Evolutionary conservation across 2,888 invertebrate genomes (phyloP).

Genomic region (Nymphalis urticae): DNA sequence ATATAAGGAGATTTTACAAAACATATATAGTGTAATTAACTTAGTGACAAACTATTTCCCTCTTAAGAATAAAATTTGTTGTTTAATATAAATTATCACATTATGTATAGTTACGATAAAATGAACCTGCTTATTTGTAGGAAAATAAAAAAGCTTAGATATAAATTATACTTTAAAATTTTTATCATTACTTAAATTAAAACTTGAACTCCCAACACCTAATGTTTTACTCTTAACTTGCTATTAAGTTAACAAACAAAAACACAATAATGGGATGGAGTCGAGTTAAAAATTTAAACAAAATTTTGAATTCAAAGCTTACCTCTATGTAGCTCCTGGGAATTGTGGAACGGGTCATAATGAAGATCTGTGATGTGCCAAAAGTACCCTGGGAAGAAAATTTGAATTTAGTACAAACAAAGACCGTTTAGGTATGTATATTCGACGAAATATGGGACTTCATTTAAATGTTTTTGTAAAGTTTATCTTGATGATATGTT

Average conservation of each 20-base stretch:
- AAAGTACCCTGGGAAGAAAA: conserved; percentile 90
- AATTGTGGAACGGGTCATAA: conserved; percentile 88
- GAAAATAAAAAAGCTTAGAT: no score
- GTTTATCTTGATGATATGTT: background rate
- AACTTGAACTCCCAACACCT: background rate
- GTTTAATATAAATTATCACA: no score
- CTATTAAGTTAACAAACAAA: conserved; percentile 34
- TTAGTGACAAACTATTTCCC: no score
- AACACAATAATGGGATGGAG: conserved; percentile 39
- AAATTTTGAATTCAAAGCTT: conserved; percentile 53
- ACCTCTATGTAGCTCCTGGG: conserved; percentile 77
- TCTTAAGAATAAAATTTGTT: no score
- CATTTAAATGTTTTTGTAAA: conserved; percentile 18
- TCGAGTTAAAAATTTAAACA: conserved; percentile 44
- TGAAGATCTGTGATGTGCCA: conserved; percentile 98
- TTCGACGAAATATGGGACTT: background rate
- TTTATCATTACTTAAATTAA: conserved; percentile 19
- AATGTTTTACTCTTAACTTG: background rate
- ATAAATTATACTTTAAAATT: background rate
- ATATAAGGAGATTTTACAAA: no score
- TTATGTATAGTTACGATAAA: no score
- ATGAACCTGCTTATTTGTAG: no score
- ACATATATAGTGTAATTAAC: no score
- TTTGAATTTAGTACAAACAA: conserved; percentile 38
- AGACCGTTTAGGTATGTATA: conserved; percentile 11